Percentiles rank a stretch among this genome's conserved stretches.
These are phyloP conservation scores for Ennomos erosarius DNA, from an alignment of 2,888 invertebrate species.

Conservation along the genomic window DNA sequence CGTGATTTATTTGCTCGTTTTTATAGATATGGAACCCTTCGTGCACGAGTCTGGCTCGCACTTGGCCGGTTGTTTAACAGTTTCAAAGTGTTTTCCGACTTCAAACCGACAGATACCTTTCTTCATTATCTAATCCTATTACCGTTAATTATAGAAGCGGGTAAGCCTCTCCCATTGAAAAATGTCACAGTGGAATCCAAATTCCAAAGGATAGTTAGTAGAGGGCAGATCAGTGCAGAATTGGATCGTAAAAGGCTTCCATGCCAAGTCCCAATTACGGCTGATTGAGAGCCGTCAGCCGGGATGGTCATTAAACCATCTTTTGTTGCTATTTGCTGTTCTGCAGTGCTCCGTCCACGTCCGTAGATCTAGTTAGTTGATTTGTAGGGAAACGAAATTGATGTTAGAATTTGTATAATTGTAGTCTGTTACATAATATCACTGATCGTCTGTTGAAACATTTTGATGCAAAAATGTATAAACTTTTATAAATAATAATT, in stretches of 20 bases:
- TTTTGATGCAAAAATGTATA: too few relatives aligned
- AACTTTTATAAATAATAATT: too few relatives aligned
- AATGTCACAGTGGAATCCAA: slow-evolving; percentile 5
- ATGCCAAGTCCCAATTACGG: slow-evolving; percentile 69
- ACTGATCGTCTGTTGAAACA: too few relatives aligned
- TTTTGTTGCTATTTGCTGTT: slow-evolving; percentile 37
- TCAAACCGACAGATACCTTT: too few relatives aligned
- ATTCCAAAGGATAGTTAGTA: slow-evolving; percentile 28
- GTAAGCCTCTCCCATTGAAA: not conserved
- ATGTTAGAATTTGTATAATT: not conserved
- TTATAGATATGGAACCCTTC: too few relatives aligned
- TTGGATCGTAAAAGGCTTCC: slow-evolving; percentile 67
- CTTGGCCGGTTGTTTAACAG: too few relatives aligned
- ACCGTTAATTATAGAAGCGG: not conserved
- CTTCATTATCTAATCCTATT: too few relatives aligned
- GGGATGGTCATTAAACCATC: slow-evolving; percentile 61
- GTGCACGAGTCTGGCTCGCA: too few relatives aligned
- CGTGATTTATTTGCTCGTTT: too few relatives aligned
- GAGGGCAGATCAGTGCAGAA: slow-evolving; percentile 43
- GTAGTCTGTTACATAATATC: too few relatives aligned
- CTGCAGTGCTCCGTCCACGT: slow-evolving; percentile 6
- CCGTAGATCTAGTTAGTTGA: slow-evolving; percentile 5
- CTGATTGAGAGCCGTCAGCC: slow-evolving; percentile 65
- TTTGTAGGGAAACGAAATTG: not conserved
- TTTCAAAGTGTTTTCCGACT: too few relatives aligned